These are phyloP conservation scores for Aproaerema taeniolella DNA, from an alignment of 2,888 invertebrate species.

Conservation along the genomic window DNA sequence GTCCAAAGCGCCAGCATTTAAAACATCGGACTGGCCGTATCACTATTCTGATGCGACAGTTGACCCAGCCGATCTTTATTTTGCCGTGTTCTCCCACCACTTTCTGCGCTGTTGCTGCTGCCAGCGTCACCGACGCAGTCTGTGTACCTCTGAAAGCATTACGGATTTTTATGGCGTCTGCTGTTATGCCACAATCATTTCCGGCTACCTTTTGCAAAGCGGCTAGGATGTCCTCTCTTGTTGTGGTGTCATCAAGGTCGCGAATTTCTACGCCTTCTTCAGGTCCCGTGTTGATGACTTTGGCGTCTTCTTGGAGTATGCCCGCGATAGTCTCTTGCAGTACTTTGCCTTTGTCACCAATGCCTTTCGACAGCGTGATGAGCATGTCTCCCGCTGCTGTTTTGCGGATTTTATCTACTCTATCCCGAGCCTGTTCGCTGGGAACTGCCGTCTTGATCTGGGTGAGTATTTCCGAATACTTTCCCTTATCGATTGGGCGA, in stretches of 20 bases:
- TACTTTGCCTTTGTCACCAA: background rate
- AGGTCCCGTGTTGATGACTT: background rate
- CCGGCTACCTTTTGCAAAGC: background rate
- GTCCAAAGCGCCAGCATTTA: too few species aligned
- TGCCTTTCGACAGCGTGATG: background rate
- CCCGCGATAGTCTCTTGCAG: background rate
- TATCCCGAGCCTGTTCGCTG: too few species aligned
- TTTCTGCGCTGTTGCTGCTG: background rate
- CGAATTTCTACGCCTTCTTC: background rate
- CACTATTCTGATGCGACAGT: background rate
- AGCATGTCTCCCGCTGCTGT: background rate
- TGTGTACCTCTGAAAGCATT: background rate
- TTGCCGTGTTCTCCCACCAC: background rate
- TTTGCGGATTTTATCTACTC: constrained; percentile 8
- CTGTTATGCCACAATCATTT: background rate
- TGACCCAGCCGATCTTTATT: background rate
- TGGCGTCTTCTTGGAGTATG: background rate
- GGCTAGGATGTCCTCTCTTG: background rate
- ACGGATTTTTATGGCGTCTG: background rate
- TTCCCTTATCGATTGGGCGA: too few species aligned
- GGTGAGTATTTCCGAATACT: too few species aligned
- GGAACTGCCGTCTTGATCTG: too few species aligned
- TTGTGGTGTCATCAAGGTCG: background rate
- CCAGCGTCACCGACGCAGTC: background rate
- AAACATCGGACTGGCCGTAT: background rate